Percentiles rank a stretch among this genome's conserved stretches.
phyloP scores from a whole-genome alignment of 2,797 vertebrate genomes.

The Adelosebastes latens region DNA sequence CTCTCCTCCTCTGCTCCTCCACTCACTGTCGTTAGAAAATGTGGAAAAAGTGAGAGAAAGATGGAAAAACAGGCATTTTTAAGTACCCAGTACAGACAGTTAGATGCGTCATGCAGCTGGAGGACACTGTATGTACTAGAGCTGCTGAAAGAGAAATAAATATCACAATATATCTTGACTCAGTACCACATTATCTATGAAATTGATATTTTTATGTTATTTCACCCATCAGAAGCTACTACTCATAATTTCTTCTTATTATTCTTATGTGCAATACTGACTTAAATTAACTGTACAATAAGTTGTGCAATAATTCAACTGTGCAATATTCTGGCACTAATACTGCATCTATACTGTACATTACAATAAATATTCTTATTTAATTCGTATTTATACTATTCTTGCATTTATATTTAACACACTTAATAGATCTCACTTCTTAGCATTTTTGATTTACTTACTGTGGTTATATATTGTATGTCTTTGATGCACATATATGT shows the following conservation, averaged over 20 bases:
- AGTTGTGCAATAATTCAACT: no score
- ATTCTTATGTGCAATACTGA: no score
- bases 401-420: no score
- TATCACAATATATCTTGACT: background rate
- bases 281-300: background rate
- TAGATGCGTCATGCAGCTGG: background rate
- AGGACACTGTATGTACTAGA: background rate
- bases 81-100: background rate
- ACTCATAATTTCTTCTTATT: no score
- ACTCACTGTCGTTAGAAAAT: background rate
- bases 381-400: no score
- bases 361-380: no score
- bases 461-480: no score
- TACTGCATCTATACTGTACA: no score
- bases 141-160: background rate
- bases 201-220: background rate
- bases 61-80: background rate
- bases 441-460: no score
- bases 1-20: background rate
- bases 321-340: no score
- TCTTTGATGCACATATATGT: no score
- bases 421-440: no score
- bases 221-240: background rate
- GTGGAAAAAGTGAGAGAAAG: conserved; percentile 4
- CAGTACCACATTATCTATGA: background rate